Evolutionary conservation across 2,888 invertebrate species (phyloP).

Genomic region (Ametastegia equiseti): DNA sequence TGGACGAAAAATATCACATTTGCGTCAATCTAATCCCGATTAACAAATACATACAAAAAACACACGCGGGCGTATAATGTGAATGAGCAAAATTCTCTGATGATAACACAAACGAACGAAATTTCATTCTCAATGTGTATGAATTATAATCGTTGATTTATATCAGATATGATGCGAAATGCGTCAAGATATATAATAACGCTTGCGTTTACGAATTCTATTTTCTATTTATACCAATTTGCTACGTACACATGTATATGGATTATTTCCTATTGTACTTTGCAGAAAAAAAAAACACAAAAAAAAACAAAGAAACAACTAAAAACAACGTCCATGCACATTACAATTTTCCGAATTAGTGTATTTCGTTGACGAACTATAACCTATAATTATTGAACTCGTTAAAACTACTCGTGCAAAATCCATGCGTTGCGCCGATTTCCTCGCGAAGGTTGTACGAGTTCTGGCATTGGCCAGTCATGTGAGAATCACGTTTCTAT

Average conservation of each 20-base stretch:
- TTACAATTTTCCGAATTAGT: neutral
- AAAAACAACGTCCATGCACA: neutral
- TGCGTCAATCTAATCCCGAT: neutral
- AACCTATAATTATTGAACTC: neutral
- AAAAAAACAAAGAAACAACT: too few species aligned
- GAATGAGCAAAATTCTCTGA: neutral
- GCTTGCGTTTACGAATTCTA: neutral
- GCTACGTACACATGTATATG: too few species aligned
- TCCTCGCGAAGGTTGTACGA: slow-evolving; percentile 14
- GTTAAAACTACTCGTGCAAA: neutral
- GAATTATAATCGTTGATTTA: neutral
- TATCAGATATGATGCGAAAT: neutral
- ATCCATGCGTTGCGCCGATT: slow-evolving; percentile 29
- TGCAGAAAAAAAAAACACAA: too few species aligned
- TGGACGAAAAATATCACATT: neutral
- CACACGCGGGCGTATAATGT: neutral
- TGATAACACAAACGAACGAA: neutral
- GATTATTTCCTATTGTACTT: neutral
- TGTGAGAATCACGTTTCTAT: slow-evolving; percentile 40
- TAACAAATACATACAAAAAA: neutral
- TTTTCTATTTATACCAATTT: neutral
- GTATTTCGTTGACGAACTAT: neutral
- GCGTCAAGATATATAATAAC: neutral
- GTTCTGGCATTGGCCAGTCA: slow-evolving; percentile 27
- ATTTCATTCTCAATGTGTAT: neutral